Evolutionary conservation across 2,113 vertebrate genomes (phyloP).

Genomic region (Monarcha castaneiventris): DNA sequence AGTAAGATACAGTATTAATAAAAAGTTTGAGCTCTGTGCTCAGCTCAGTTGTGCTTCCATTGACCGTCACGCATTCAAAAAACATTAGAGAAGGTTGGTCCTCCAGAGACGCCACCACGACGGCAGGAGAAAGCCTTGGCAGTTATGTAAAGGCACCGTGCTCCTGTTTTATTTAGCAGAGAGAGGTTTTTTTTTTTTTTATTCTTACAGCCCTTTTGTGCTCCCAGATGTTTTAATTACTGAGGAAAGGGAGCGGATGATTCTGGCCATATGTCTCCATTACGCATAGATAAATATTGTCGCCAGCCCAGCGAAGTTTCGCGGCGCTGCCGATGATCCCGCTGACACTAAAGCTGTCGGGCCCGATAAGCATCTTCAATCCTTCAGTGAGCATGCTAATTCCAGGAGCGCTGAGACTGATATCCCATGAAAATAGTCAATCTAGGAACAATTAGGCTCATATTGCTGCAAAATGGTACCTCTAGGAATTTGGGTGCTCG

Average conservation of each 20-base stretch:
- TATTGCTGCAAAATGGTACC: constrained; percentile 47
- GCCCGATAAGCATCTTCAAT: constrained; percentile 90
- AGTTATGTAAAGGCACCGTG: constrained; percentile 32
- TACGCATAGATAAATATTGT: constrained; percentile 79
- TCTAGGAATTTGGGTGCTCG: constrained; percentile 58
- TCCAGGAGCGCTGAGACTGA: constrained; percentile 83
- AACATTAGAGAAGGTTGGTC: constrained; percentile 22
- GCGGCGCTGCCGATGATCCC: constrained; percentile 73
- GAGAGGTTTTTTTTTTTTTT: background rate
- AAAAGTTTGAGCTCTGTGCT: background rate
- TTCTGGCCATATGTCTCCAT: constrained; percentile 93
- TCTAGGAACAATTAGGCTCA: constrained; percentile 90
- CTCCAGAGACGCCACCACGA: constrained; percentile 14
- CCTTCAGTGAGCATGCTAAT: constrained; percentile 92
- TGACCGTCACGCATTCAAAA: constrained; percentile 37
- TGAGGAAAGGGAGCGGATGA: constrained; percentile 89
- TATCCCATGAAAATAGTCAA: constrained; percentile 91
- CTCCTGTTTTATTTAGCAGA: constrained; percentile 63
- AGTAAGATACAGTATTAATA: background rate
- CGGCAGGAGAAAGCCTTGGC: background rate
- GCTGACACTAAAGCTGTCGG: constrained; percentile 86
- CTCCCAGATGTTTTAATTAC: constrained; percentile 98
- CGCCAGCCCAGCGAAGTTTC: constrained; percentile 71
- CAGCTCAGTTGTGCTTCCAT: background rate
- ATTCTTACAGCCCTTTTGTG: constrained; percentile 64